Evolutionary conservation across 2,113 vertebrate genomes (phyloP).

Genomic region (Crotalus tigris): DNA sequence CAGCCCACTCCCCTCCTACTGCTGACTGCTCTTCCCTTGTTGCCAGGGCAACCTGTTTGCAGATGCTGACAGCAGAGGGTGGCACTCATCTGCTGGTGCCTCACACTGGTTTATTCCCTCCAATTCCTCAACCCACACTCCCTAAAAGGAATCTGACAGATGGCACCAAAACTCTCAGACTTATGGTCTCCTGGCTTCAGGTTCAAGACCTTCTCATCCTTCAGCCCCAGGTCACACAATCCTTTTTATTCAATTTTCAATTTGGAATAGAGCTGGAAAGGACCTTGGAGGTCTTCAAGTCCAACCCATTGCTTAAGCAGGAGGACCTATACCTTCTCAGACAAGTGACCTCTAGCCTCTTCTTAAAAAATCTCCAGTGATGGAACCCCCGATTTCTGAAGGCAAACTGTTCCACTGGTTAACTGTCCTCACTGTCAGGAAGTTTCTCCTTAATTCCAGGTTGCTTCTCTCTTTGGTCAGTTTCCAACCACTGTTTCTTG

Average conservation of each 20-base stretch:
- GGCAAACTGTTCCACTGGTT: not conserved
- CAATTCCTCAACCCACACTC: not conserved
- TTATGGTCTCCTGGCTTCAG: slow-evolving; percentile 11
- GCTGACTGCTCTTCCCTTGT: slow-evolving; percentile 68
- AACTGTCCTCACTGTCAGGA: not conserved
- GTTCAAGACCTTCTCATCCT: too few relatives aligned
- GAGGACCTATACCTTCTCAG: too few relatives aligned
- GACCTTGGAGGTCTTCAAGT: too few relatives aligned
- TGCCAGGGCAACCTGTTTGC: slow-evolving; percentile 75
- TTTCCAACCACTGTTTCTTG: not conserved
- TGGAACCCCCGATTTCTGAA: too few relatives aligned
- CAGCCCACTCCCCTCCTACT: slow-evolving; percentile 64
- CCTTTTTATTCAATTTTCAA: not conserved
- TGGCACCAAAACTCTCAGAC: not conserved
- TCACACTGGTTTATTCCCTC: slow-evolving; percentile 38
- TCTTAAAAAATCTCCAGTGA: too few relatives aligned
- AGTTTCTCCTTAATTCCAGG: not conserved
- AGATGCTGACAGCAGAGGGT: slow-evolving; percentile 63
- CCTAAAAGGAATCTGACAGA: not conserved
- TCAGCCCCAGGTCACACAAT: not conserved
- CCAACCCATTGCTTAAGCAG: too few relatives aligned
- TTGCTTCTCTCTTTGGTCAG: not conserved
- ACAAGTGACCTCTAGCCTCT: too few relatives aligned
- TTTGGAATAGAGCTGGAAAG: too few relatives aligned
- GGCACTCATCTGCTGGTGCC: slow-evolving; percentile 49